Evolutionary conservation across 2,888 invertebrate genomes (phyloP).

Genomic region (Anoncus sp.): DNA sequence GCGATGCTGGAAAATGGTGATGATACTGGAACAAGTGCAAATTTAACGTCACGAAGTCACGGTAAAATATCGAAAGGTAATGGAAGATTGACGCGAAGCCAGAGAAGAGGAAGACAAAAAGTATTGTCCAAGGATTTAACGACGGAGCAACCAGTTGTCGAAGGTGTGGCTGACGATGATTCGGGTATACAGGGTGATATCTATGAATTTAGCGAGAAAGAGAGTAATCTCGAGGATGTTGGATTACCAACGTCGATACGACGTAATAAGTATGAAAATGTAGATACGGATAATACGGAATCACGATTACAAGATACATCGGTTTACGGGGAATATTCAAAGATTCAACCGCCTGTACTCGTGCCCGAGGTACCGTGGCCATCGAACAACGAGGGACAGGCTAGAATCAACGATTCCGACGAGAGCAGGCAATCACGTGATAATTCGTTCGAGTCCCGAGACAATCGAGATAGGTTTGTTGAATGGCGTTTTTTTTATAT

Average conservation of each 20-base stretch:
- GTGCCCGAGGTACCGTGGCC: slow-evolving; percentile 77
- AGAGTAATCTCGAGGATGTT: slow-evolving; percentile 79
- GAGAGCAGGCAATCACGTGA: slow-evolving; percentile 67
- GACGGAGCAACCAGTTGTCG: slow-evolving; percentile 67
- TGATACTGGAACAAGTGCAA: not conserved
- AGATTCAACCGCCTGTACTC: slow-evolving; percentile 74
- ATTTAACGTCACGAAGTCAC: slow-evolving; percentile 44
- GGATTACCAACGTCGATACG: slow-evolving; percentile 76
- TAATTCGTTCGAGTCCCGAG: slow-evolving; percentile 67
- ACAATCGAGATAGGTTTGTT: slow-evolving; percentile 73
- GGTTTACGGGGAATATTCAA: slow-evolving; percentile 71
- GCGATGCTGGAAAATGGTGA: slow-evolving; percentile 21
- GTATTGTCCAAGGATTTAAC: slow-evolving; percentile 19
- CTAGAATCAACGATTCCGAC: slow-evolving; percentile 55
- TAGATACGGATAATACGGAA: slow-evolving; percentile 69
- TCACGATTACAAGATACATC: slow-evolving; percentile 71
- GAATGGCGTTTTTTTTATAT: not conserved
- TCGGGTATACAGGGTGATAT: slow-evolving; percentile 84
- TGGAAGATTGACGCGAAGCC: slow-evolving; percentile 78
- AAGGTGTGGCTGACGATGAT: slow-evolving; percentile 80
- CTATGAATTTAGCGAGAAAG: slow-evolving; percentile 85
- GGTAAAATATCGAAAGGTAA: slow-evolving; percentile 69
- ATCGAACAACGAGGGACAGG: slow-evolving; percentile 48
- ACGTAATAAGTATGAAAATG: slow-evolving; percentile 76
- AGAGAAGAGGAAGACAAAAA: slow-evolving; percentile 73